Evolutionary conservation across 1,140 invertebrate species (phyloP).

Genomic region (Panagrolaimus sp.): DNA sequence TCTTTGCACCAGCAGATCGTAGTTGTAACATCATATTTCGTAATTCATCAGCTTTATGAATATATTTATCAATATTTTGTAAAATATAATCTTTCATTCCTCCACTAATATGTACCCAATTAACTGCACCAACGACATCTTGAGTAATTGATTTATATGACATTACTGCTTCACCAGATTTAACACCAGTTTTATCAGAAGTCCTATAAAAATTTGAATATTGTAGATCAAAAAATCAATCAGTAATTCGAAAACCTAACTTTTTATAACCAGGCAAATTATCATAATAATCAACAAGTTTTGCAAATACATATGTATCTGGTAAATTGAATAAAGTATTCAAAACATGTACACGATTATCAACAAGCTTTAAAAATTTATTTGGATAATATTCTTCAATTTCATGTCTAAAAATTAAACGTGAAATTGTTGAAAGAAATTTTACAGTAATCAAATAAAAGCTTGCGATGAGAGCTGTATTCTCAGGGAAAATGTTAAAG

Average conservation of each 20-base stretch:
- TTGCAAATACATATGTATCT: slow-evolving; percentile 89
- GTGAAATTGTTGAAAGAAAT: too few species aligned
- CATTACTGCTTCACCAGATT: slow-evolving; percentile 85
- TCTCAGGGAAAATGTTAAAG: too few species aligned
- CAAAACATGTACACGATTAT: slow-evolving; percentile 69
- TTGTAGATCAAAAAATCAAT: too few species aligned
- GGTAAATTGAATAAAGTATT: slow-evolving; percentile 97
- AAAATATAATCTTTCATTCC: slow-evolving; percentile 80
- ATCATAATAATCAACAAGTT: slow-evolving; percentile 88
- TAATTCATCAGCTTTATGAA: slow-evolving; percentile 84
- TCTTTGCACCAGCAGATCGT: slow-evolving; percentile 79
- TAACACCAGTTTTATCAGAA: slow-evolving; percentile 70
- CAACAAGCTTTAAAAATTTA: slow-evolving; percentile 89
- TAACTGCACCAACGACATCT: slow-evolving; percentile 84
- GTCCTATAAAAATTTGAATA: slow-evolving; percentile 31
- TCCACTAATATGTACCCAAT: slow-evolving; percentile 77
- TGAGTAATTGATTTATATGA: slow-evolving; percentile 97
- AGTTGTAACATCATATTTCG: slow-evolving; percentile 80
- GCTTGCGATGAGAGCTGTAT: too few species aligned
- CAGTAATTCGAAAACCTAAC: slow-evolving; percentile 62
- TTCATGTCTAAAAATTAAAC: slow-evolving; percentile 71
- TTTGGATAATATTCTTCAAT: slow-evolving; percentile 94
- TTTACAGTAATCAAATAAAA: too few species aligned
- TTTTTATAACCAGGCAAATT: slow-evolving; percentile 75
- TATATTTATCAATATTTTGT: slow-evolving; percentile 80